Evolutionary conservation across 1,140 invertebrate species (phyloP), one percentile per base, ranked within the genome.

Genomic region (Temnothorax curvispinosus): DNA sequence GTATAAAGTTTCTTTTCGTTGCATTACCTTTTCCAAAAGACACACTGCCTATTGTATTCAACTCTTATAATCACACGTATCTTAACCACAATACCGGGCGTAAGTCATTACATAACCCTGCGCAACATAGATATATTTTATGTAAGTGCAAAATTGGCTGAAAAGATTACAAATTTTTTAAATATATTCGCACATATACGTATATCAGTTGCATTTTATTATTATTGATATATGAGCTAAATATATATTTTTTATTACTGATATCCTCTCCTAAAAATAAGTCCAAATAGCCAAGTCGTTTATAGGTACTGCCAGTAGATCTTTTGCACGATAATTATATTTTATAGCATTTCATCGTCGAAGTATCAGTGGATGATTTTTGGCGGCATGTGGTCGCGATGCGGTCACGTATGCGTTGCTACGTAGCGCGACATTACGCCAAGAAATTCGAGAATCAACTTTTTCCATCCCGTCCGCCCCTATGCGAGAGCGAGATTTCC

Each of bases 401-500:
- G 65, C 21, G 47, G 27, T 64, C 76, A 27, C 56, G 27, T 44
- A 69, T 13, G n/a, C 65, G 71, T 54, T 5, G 50, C 71, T 27
- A 54, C 50, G 15, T 47, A 18, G 21, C 41, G 56, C 41, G 60
- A 65, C 56, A 44, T 77, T 64, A 77, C n/a, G 64, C 8, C 32
- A 47, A 81, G 65, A 81, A 81, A 81, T 81, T 81, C 8, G 58
- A 71, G 60, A 58, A 71, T 77, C 72, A 78, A 82, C 74, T 74
- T 54, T 65, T 88, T 72, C 64, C 72, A 71, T 89, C 77, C 81
- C 65, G 89, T 90, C 8, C 52, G 60, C 38, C 35, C 21, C 15
- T 58, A 27, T 27, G 50, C 6, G 54, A 32, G 58, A 71, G 67
- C 65, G 74, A 90, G 89, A 90, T 81, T 90, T 82, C 84, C 86